Percentiles rank a stretch among this genome's conserved stretches.
Evolutionary conservation across 1,140 invertebrate genomes (phyloP).

Genomic region (Hirudo medicinalis): DNA sequence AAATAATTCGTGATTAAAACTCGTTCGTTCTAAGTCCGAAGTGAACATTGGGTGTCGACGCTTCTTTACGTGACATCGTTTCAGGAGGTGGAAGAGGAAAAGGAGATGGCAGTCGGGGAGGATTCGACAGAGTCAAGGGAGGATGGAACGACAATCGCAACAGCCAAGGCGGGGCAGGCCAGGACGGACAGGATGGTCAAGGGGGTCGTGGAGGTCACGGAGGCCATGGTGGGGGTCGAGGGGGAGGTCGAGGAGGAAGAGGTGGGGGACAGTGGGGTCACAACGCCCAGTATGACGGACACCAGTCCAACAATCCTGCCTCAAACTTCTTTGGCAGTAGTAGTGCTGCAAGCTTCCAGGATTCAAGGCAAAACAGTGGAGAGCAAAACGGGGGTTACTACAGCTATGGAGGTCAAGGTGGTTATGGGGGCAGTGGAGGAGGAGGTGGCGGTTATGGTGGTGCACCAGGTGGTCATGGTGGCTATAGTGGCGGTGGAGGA

Average conservation of each 20-base stretch:
- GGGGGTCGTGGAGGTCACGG: conserved; percentile 26
- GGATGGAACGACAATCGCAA: conserved; percentile 19
- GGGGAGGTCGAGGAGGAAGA: conserved; percentile 12
- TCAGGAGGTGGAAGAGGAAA: conserved; percentile 16
- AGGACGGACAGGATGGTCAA: conserved; percentile 27
- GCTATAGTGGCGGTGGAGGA: conserved; percentile 25
- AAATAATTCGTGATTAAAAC: neutral
- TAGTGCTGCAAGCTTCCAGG: conserved; percentile 27
- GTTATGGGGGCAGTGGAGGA: conserved; percentile 26
- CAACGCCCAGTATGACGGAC: conserved; percentile 12
- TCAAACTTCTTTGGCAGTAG: conserved; percentile 18
- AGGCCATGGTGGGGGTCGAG: conserved; percentile 25
- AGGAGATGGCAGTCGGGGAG: conserved; percentile 26
- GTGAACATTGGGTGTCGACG: neutral
- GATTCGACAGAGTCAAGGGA: conserved; percentile 16
- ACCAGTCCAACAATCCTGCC: neutral
- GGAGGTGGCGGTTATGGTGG: conserved; percentile 27
- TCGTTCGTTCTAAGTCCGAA: neutral
- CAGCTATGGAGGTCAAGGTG: conserved; percentile 25
- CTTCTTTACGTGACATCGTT: neutral
- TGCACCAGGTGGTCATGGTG: conserved; percentile 26
- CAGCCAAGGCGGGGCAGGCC: conserved; percentile 4
- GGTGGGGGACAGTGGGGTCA: neutral
- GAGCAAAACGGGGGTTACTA: conserved; percentile 25
- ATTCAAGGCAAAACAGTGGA: conserved; percentile 27